Base-by-base conservation (phyloP, 2,797 vertebrate genomes). In the Setipinna tenuifilis region DNA sequence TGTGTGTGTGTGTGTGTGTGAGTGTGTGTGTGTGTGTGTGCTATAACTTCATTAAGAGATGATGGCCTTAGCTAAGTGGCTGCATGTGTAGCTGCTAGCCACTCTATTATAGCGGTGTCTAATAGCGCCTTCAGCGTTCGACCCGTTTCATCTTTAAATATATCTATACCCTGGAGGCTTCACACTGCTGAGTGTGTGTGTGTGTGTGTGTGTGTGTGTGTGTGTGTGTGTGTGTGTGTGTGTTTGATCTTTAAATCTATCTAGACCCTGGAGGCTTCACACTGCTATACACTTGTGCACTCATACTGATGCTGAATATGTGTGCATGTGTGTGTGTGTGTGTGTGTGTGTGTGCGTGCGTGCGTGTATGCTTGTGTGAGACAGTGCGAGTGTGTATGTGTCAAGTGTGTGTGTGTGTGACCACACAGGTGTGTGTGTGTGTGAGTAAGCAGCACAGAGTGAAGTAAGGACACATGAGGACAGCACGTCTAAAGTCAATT, bases 401-500 rank as follows among this genome's bases (percentile, higher is more conserved):
- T 41, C 35, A 41, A n/a, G n/a, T n/a, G n/a, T n/a, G 61, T 62
- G 61, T 62, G 21, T 62, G 61, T 62, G 61, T 62, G 35, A 41
- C 35, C 5, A 5, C 35, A 41, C 35, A 41, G 35, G 61, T 86
- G 84, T 86, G 71, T 82, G 59, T 89, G 87, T 83, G 86, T 86
- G 81, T 87, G 59, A 59, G 84, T n/a, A n/a, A n/a, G n/a, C n/a
- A n/a, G n/a, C n/a, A n/a, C 58, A 54, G 82, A 82, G 85, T 83
- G 82, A 71, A 7, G 50, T 85, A 86, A 35, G 48, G 35, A 41
- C 81, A 82, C 61, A 86, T 85, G 87, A 90, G 48, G 87, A 85
- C 71, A 3, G 86, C 62, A 85, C 61, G 85, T 88, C 71, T 58
- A 88, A 88, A 90, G 89, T 86, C 10, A 89, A 89, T 92, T 88